Conservation (phyloP, 1,140 invertebrate genomes). For the Drosophila burlai region DNA sequence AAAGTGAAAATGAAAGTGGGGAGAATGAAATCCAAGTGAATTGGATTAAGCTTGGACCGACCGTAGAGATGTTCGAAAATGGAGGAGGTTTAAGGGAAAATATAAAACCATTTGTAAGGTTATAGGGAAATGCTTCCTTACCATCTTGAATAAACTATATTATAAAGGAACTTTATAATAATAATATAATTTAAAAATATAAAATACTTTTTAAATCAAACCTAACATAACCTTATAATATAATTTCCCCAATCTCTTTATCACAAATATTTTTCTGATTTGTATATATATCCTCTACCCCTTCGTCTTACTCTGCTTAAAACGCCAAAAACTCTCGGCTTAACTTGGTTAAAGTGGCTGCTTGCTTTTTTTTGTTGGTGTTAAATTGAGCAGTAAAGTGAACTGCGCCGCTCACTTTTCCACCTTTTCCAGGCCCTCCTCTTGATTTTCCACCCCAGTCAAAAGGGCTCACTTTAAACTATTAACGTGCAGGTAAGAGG, state of each 20-base stretch:
- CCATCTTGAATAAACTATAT: no score
- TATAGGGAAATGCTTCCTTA: no score
- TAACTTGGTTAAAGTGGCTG: constrained; percentile 54
- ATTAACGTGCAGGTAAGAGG: constrained; percentile 63
- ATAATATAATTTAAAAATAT: neutral
- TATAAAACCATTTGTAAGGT: no score
- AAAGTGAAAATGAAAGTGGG: constrained; percentile 6
- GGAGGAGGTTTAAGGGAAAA: neutral
- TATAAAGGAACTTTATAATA: neutral
- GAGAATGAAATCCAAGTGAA: neutral
- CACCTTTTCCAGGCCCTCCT: constrained; percentile 1
- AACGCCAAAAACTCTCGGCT: constrained; percentile 5
- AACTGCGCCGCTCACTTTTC: constrained; percentile 22
- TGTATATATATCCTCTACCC: neutral
- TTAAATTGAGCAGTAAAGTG: constrained; percentile 76
- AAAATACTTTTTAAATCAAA: neutral
- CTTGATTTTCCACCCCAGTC: constrained; percentile 26
- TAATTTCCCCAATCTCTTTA: neutral
- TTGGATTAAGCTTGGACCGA: neutral
- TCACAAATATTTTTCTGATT: no score
- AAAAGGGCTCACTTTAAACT: constrained; percentile 78
- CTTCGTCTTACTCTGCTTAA: neutral
- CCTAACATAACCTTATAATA: no score
- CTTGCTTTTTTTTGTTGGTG: constrained; percentile 49
- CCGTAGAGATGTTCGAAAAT: no score